A percentile compares a stretch with the other conserved stretches of the same genome.
Conservation (phyloP, 2,113 vertebrate species). For the Echinops telfairi region DNA sequence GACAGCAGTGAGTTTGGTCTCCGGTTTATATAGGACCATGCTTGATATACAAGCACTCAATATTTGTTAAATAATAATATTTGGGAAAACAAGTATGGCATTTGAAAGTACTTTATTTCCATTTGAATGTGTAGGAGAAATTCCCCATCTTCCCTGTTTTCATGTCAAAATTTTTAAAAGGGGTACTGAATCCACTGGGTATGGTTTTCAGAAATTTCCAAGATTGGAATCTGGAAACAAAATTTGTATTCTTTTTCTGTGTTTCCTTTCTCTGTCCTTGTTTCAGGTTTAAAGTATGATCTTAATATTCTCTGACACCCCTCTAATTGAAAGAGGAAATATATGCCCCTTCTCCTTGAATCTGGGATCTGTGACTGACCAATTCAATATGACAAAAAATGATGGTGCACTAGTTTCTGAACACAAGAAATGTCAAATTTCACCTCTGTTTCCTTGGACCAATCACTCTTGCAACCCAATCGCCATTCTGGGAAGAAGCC, state of each 20-base stretch:
- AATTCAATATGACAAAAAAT: constrained; percentile 25
- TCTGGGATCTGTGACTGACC: constrained; percentile 16
- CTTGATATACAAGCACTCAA: background rate
- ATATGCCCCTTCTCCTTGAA: constrained; percentile 16
- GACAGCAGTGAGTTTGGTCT: too few relatives aligned
- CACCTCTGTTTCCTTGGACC: background rate
- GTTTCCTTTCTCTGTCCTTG: constrained; percentile 33
- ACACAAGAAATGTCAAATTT: background rate
- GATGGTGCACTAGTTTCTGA: background rate
- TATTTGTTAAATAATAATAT: background rate
- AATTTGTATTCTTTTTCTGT: constrained; percentile 12
- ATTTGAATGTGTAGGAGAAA: background rate
- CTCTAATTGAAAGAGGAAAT: background rate
- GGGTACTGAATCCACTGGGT: background rate
- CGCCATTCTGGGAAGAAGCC: constrained; percentile 10
- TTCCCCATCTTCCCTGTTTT: background rate
- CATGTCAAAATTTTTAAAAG: background rate
- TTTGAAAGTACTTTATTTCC: background rate
- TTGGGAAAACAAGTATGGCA: background rate
- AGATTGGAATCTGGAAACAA: background rate
- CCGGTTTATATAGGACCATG: background rate
- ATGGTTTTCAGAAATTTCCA: constrained; percentile 17
- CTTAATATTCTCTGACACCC: background rate
- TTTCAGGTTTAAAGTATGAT: constrained; percentile 48
- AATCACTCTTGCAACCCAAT: constrained; percentile 27